A percentile compares a stretch with the other conserved stretches of the same genome.
Evolutionary conservation across 2,888 invertebrate species (phyloP).

Genomic region (Acrobasis consociella): DNA sequence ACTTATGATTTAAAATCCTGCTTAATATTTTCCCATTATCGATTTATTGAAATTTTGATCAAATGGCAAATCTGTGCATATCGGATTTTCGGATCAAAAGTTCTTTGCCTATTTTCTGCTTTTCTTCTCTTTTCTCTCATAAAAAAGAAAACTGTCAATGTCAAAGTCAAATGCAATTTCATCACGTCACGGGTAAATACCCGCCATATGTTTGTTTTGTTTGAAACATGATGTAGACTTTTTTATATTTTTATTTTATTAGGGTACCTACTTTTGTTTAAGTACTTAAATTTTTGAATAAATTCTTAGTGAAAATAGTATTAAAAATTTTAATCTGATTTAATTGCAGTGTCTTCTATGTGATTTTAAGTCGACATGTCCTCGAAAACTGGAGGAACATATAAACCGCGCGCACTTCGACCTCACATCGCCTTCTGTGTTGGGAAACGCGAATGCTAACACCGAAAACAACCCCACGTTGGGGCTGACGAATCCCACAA

Average conservation of each 20-base stretch:
- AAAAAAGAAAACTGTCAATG: conserved; percentile 1
- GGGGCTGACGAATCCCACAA: conserved; percentile 58
- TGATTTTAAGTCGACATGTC: conserved; percentile 88
- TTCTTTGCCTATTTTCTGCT: not conserved
- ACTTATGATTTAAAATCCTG: too few species aligned
- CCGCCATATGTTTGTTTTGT: conserved; percentile 32
- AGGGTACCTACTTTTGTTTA: too few species aligned
- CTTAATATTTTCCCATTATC: too few species aligned
- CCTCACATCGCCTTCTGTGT: conserved; percentile 87
- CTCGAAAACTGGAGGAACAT: conserved; percentile 89
- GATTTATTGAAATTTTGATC: not conserved
- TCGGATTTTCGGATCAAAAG: too few species aligned
- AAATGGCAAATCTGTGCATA: too few species aligned
- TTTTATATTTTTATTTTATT: not conserved
- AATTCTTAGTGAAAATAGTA: not conserved
- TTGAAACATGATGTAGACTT: conserved; percentile 21
- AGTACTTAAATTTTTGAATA: not conserved
- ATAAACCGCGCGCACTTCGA: conserved; percentile 93
- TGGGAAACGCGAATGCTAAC: conserved; percentile 66
- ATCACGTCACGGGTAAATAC: conserved; percentile 12
- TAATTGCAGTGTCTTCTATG: conserved; percentile 88
- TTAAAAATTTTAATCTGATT: not conserved
- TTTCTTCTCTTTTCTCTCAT: not conserved
- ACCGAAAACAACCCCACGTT: conserved; percentile 61
- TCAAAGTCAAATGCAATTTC: conserved; percentile 24